These are phyloP conservation scores for Willowsia nigromaculata DNA, from an alignment of 2,888 invertebrate genomes.

Conservation along the genomic window DNA sequence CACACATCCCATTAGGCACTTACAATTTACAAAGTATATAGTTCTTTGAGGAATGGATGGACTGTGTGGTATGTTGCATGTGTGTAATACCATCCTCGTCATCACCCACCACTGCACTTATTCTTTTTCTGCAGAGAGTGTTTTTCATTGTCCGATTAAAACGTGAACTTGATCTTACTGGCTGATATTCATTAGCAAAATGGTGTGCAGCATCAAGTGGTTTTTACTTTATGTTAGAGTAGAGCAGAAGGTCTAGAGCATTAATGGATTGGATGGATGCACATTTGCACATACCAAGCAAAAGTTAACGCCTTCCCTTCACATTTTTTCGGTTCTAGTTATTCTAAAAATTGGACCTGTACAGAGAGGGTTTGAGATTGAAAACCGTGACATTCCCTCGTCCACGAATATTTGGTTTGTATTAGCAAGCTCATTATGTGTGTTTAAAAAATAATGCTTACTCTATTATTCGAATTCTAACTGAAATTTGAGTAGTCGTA, in stretches of 20 bases:
- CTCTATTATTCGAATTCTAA: no score
- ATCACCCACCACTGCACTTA: not conserved
- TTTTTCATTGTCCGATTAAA: not conserved
- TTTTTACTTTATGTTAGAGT: not conserved
- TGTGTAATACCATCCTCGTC: not conserved
- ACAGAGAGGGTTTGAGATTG: not conserved
- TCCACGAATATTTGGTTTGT: no score
- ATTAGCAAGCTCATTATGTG: no score
- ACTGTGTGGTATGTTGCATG: not conserved
- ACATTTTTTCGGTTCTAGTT: not conserved
- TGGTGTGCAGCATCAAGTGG: not conserved
- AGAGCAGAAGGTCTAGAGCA: not conserved
- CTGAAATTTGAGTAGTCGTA: no score
- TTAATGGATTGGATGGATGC: not conserved
- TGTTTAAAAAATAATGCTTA: no score
- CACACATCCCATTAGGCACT: no score
- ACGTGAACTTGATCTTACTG: conserved; percentile 58
- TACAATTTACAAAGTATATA: not conserved
- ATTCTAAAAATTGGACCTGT: not conserved
- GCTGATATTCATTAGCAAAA: conserved; percentile 47
- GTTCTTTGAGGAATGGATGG: no score
- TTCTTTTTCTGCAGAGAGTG: not conserved
- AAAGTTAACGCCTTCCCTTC: conserved; percentile 33
- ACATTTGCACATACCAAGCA: conserved; percentile 10
- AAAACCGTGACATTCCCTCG: conserved; percentile 9